Conservation (phyloP, 2,888 invertebrate species). For the Pollenia amentaria region DNA sequence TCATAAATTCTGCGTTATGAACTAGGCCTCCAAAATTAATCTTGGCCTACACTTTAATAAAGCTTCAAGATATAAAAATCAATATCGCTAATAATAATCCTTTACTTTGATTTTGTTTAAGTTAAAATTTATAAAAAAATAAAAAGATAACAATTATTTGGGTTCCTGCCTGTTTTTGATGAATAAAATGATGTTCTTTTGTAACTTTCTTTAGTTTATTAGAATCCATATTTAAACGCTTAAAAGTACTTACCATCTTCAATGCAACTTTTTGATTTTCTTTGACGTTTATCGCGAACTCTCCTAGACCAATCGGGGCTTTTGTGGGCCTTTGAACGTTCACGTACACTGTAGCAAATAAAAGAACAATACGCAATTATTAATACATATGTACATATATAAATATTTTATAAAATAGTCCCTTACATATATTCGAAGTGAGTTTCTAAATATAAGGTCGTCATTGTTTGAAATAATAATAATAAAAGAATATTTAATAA, state of each 20-base stretch:
- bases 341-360: constrained; percentile 81
- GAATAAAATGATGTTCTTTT: too few relatives aligned
- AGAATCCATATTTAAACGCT: not conserved
- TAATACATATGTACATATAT: not conserved
- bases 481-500: not conserved
- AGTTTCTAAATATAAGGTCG: constrained; percentile 61
- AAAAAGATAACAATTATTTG: too few relatives aligned
- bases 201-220: too few relatives aligned
- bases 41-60: too few relatives aligned
- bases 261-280: constrained; percentile 81
- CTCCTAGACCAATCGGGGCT: constrained; percentile 84
- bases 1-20: too few relatives aligned
- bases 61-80: too few relatives aligned
- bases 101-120: too few relatives aligned
- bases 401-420: not conserved
- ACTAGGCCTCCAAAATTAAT: too few relatives aligned
- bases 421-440: constrained; percentile 65
- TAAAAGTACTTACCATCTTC: constrained; percentile 80
- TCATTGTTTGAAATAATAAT: constrained; percentile 32
- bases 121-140: too few relatives aligned
- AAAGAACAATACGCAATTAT: not conserved
- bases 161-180: too few relatives aligned
- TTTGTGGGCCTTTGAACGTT: constrained; percentile 82
- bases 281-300: constrained; percentile 83
- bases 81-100: too few relatives aligned